Conservation (phyloP, 1,140 invertebrate species). For the Apis florea region DNA sequence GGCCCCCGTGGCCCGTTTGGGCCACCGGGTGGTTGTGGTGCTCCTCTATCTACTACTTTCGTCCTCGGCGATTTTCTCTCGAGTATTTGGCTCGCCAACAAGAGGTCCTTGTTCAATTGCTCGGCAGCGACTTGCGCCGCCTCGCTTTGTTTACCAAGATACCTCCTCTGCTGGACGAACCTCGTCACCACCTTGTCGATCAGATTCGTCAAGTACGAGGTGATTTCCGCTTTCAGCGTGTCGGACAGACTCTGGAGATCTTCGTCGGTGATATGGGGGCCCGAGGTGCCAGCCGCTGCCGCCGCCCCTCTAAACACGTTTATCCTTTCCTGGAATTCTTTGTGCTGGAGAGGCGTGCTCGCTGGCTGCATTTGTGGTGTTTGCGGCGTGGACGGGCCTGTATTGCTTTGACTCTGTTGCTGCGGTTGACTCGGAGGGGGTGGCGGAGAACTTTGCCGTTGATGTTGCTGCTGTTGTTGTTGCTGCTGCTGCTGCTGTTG, state of each 20-base stretch:
- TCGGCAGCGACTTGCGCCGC: slow-evolving; percentile 87
- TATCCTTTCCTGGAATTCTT: slow-evolving; percentile 79
- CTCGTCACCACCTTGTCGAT: slow-evolving; percentile 93
- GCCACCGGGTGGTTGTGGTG: slow-evolving; percentile 75
- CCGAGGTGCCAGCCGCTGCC: slow-evolving; percentile 77
- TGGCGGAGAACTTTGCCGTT: slow-evolving; percentile 81
- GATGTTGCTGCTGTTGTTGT: slow-evolving; percentile 67
- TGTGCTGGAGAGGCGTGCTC: slow-evolving; percentile 80
- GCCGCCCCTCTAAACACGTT: slow-evolving; percentile 74
- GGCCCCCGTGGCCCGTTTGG: slow-evolving; percentile 78
- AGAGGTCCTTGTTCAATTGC: slow-evolving; percentile 90
- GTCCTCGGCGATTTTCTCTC: slow-evolving; percentile 91
- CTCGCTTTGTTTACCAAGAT: slow-evolving; percentile 88
- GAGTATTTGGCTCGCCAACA: slow-evolving; percentile 88
- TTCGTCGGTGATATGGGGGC: slow-evolving; percentile 84
- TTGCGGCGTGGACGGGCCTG: slow-evolving; percentile 73
- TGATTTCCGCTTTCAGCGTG: slow-evolving; percentile 93
- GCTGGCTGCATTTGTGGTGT: slow-evolving; percentile 69
- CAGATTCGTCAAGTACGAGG: slow-evolving; percentile 89
- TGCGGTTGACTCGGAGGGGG: slow-evolving; percentile 78
- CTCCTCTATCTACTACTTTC: slow-evolving; percentile 87
- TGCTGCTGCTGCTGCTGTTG: slow-evolving; percentile 81
- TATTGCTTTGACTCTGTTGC: slow-evolving; percentile 75
- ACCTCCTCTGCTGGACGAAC: slow-evolving; percentile 90
- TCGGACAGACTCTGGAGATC: slow-evolving; percentile 94